Conservation (phyloP, 2,113 vertebrate genomes). For the Seriola aureovittata region DNA sequence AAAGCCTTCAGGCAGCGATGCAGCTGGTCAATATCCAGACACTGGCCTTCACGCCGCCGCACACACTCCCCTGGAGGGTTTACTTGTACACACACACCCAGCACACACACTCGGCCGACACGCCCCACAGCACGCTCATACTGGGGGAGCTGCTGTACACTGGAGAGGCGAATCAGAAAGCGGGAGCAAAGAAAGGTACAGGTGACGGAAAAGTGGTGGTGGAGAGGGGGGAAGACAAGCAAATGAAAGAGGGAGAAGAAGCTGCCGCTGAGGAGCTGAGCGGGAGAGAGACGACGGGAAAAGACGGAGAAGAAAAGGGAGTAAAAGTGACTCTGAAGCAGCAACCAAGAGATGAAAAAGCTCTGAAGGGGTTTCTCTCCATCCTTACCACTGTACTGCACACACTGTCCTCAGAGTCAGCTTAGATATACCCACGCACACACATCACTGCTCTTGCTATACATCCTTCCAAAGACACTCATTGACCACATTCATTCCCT, state of each 20-base stretch:
- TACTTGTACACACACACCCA: slow-evolving; percentile 89
- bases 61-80: slow-evolving; percentile 90
- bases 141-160: slow-evolving; percentile 88
- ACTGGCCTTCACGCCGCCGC: slow-evolving; percentile 90
- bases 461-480: too few species aligned
- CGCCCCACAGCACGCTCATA: slow-evolving; percentile 78
- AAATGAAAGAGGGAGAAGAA: not conserved
- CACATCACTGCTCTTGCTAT: not conserved
- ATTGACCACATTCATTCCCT: too few species aligned
- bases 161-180: not conserved
- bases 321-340: slow-evolving; percentile 89
- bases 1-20: slow-evolving; percentile 90
- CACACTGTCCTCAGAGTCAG: slow-evolving; percentile 62
- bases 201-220: slow-evolving; percentile 29
- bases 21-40: slow-evolving; percentile 93
- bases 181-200: not conserved
- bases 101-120: not conserved
- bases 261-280: not conserved
- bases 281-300: not conserved
- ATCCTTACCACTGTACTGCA: slow-evolving; percentile 85
- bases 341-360: slow-evolving; percentile 76
- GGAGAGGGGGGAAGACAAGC: not conserved
- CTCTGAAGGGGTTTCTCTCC: slow-evolving; percentile 82
- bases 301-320: not conserved
- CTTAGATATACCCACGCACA: slow-evolving; percentile 24